Conservation (phyloP, 1,140 invertebrate species). For the Trigoniulus corallinus region DNA sequence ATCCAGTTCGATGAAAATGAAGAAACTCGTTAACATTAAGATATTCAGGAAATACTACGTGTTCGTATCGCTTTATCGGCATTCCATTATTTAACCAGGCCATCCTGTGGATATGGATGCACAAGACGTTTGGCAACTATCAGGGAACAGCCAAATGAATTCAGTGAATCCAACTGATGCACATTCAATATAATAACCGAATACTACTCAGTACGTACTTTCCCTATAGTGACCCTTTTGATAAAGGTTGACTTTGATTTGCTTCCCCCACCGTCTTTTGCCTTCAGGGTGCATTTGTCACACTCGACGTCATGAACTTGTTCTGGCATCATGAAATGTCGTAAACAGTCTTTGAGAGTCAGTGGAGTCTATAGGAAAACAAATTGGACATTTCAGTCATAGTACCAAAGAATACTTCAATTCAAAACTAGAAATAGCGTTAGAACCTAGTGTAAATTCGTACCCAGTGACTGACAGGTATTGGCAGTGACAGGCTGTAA, state of each 20-base stretch:
- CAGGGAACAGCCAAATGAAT: slow-evolving; percentile 7
- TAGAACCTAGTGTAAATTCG: slow-evolving; percentile 67
- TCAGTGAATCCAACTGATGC: no score
- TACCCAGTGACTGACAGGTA: slow-evolving; percentile 53
- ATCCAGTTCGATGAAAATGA: background rate
- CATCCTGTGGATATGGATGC: slow-evolving; percentile 72
- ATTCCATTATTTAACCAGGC: slow-evolving; percentile 56
- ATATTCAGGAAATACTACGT: slow-evolving; percentile 67
- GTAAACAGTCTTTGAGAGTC: slow-evolving; percentile 49
- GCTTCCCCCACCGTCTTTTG: slow-evolving; percentile 22
- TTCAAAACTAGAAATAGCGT: no score
- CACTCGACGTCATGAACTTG: slow-evolving; percentile 67
- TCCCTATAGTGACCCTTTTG: slow-evolving; percentile 71
- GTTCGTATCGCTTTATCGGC: slow-evolving; percentile 64
- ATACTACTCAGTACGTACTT: slow-evolving; percentile 35
- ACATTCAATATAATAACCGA: background rate
- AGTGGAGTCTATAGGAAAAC: no score
- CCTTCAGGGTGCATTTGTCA: slow-evolving; percentile 42
- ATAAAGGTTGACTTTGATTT: slow-evolving; percentile 36
- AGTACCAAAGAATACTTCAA: no score
- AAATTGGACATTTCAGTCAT: no score
- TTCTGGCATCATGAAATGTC: slow-evolving; percentile 66
- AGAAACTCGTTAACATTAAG: slow-evolving; percentile 48
- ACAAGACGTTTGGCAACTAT: slow-evolving; percentile 31
- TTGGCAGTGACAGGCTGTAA: slow-evolving; percentile 60